Evolutionary conservation across 2,797 vertebrate genomes (phyloP), one percentile per base, ranked within the genome.

Genomic region (Sylvilagus floridanus): DNA sequence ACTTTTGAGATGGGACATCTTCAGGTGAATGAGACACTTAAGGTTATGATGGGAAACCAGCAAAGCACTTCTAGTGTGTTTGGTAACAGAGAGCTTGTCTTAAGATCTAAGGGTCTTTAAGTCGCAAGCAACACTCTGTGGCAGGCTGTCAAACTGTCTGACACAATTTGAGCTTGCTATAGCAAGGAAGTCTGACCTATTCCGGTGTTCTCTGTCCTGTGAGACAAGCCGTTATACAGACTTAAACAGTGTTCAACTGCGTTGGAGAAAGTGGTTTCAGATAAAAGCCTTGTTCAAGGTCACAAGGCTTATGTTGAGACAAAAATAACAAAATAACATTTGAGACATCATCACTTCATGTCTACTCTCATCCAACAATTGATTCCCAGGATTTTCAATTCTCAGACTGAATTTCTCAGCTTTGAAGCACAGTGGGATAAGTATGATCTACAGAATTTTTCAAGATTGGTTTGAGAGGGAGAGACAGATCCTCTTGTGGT

Each of bases 51-150:
- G 47, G 81, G n/a, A 32, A 65, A 5, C 0, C 11, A 42, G 12
- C 16, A 81, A 35, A 72, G 13, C 66, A 2, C 16, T n/a, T 50
- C 19, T 37, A 5, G 19, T 71, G 42, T 69, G 7, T 37, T 47
- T 24, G 65, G 2, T 84, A 37, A 50, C 0, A 4, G 13, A 10
- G 32, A 28, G 14, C 42, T 78, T 81, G 1, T 4, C 2, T 86
- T 5, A 4, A 73, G 65, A 16, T 9, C n/a, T 26, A 12, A 71
- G 30, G 73, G 66, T 7, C 42, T 26, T 75, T 79, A 84, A 37
- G 37, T 37, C 97, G 98, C 98, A 98, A 98, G 98, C 98, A 98
- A 98, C 98, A 98, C 98, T 98, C 98, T 98, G 98, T 98, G 97
- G 97, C 97, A 98, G 98, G 98, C 97, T 97, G 96, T 68, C n/a